Conservation (phyloP, 1,140 invertebrate species). For the Episyrphus balteatus region DNA sequence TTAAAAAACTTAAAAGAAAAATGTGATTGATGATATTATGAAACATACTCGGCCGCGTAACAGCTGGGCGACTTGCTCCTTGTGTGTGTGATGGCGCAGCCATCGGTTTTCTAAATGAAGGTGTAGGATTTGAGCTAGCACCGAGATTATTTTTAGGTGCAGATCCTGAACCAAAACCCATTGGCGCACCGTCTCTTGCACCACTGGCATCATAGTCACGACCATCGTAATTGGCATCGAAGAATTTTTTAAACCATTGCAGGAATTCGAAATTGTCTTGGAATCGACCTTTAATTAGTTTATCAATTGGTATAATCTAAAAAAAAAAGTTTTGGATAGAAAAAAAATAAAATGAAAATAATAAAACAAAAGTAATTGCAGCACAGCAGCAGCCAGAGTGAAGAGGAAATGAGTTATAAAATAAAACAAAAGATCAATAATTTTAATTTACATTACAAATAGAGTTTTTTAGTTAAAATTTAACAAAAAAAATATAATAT, state of each 20-base stretch:
- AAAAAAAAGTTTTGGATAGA: constrained; percentile 37
- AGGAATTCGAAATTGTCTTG: constrained; percentile 99
- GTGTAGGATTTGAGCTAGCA: constrained; percentile 36
- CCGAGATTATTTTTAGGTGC: constrained; percentile 38
- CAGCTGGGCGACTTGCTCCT: constrained; percentile 40
- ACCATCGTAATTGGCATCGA: constrained; percentile 94
- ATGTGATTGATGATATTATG: no score
- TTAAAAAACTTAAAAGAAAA: no score
- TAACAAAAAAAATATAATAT: constrained; percentile 6
- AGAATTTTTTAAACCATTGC: constrained; percentile 99
- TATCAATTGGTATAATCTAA: constrained; percentile 80
- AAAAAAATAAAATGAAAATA: constrained; percentile 40
- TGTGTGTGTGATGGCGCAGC: constrained; percentile 23
- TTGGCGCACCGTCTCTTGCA: constrained; percentile 68
- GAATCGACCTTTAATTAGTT: constrained; percentile 86
- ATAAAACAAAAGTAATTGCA: constrained; percentile 13
- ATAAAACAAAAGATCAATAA: constrained; percentile 15
- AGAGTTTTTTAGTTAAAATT: constrained; percentile 7
- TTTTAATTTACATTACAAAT: no score
- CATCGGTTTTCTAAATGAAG: constrained; percentile 27
- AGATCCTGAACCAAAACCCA: constrained; percentile 53
- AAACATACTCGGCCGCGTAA: constrained; percentile 44
- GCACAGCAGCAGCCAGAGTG: neutral
- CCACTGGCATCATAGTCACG: constrained; percentile 81
- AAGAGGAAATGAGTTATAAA: constrained; percentile 1